Evolutionary conservation across 2,888 invertebrate species (phyloP).

Genomic region (Tridacna crocea): DNA sequence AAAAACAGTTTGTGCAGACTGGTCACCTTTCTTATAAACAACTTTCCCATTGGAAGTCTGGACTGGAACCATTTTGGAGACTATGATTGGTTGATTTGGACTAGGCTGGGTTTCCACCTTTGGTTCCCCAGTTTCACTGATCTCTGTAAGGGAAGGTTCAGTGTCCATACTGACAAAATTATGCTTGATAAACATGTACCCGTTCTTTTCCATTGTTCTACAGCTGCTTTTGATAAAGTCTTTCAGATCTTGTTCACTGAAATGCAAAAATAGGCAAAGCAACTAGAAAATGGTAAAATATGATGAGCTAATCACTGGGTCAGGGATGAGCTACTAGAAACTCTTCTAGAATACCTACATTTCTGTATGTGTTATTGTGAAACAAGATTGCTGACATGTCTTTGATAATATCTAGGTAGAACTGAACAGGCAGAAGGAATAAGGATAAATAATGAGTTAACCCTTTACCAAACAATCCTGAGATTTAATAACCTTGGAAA

Average conservation of each 20-base stretch:
- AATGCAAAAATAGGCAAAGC: slow-evolving; percentile 3
- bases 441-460: no score
- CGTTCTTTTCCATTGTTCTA: slow-evolving; percentile 61
- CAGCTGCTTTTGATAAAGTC: slow-evolving; percentile 57
- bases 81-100: slow-evolving; percentile 13
- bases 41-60: slow-evolving; percentile 21
- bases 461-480: no score
- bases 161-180: slow-evolving; percentile 54
- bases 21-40: slow-evolving; percentile 6
- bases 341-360: no score
- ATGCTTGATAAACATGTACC: slow-evolving; percentile 59
- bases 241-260: slow-evolving; percentile 60
- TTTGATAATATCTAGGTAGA: no score
- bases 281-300: no score
- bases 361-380: no score
- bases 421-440: no score
- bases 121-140: slow-evolving; percentile 42
- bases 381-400: no score
- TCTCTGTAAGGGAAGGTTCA: slow-evolving; percentile 54
- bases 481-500: not conserved
- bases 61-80: slow-evolving; percentile 16
- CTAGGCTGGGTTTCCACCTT: not conserved
- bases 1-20: slow-evolving; percentile 13
- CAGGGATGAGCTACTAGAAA: no score
- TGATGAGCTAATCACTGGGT: no score